These are phyloP conservation scores for Platichthys stellatus DNA, from an alignment of 2,113 vertebrate species.

Conservation along the genomic window DNA sequence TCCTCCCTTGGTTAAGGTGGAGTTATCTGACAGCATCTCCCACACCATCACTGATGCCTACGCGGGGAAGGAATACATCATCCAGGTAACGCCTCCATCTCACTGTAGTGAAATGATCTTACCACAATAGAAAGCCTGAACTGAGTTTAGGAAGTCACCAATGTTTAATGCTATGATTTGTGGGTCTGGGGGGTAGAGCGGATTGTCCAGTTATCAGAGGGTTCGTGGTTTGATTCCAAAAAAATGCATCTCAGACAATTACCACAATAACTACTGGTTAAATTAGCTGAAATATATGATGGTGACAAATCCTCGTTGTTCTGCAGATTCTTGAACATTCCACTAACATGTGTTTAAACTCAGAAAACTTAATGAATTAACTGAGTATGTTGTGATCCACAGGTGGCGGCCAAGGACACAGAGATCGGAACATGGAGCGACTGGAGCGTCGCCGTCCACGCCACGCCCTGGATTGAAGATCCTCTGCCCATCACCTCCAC, in stretches of 20 bases:
- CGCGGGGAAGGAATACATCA: conserved; percentile 96
- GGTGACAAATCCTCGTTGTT: background rate
- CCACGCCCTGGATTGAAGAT: conserved; percentile 95
- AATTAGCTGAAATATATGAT: too few species aligned
- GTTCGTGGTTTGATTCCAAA: too few species aligned
- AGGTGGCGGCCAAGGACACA: conserved; percentile 95
- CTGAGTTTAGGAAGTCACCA: too few species aligned
- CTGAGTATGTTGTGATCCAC: conserved; percentile 1
- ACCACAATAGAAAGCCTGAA: too few species aligned
- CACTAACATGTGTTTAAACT: too few species aligned
- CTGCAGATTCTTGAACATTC: background rate
- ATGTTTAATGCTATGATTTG: too few species aligned
- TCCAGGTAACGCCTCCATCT: conserved; percentile 81
- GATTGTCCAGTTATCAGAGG: too few species aligned
- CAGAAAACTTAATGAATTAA: too few species aligned
- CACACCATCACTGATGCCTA: conserved; percentile 97
- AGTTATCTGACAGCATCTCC: conserved; percentile 91
- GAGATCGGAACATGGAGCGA: conserved; percentile 98
- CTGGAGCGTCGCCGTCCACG: conserved; percentile 95
- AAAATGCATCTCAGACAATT: too few species aligned
- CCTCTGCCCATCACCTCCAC: conserved; percentile 84
- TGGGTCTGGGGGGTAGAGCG: too few species aligned
- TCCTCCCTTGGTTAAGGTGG: conserved; percentile 85
- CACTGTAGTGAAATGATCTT: background rate
- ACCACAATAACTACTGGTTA: too few species aligned